These are phyloP conservation scores for Notodonta dromedarius DNA, from an alignment of 2,888 invertebrate genomes.

Conservation along the genomic window DNA sequence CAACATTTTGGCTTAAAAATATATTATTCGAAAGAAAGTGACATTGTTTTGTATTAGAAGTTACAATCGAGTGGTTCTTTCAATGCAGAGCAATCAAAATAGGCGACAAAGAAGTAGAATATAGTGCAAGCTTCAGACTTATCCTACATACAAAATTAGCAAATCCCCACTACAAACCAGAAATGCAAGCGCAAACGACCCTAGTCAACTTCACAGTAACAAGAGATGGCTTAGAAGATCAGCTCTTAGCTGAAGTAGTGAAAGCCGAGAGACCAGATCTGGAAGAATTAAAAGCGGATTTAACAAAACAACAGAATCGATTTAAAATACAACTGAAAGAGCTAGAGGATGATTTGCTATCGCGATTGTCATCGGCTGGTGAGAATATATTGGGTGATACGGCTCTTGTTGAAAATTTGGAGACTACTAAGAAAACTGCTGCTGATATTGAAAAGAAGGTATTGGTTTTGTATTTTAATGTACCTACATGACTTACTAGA, in stretches of 20 bases:
- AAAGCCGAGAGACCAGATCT: conserved; percentile 98
- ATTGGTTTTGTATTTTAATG: background rate
- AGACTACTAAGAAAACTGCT: conserved; percentile 97
- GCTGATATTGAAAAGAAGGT: conserved; percentile 97
- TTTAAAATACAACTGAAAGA: conserved; percentile 97
- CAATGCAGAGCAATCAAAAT: conserved; percentile 94
- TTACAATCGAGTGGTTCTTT: background rate
- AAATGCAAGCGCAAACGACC: conserved; percentile 99
- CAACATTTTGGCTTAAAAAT: too few relatives aligned
- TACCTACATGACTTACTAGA: background rate
- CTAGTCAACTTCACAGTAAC: conserved; percentile 99
- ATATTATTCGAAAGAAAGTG: too few relatives aligned
- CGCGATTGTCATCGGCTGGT: conserved; percentile 95
- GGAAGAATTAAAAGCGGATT: conserved; percentile 96
- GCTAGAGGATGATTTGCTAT: conserved; percentile 96
- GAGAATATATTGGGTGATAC: conserved; percentile 97
- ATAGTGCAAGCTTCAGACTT: conserved; percentile 92
- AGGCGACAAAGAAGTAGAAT: conserved; percentile 98
- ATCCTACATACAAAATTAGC: conserved; percentile 97
- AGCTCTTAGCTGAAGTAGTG: conserved; percentile 97
- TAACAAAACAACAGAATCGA: conserved; percentile 98
- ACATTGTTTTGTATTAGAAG: too few relatives aligned
- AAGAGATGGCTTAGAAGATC: conserved; percentile 97
- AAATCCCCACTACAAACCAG: conserved; percentile 99
- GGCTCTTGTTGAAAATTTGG: conserved; percentile 97